Conservation (phyloP, 1,140 invertebrate genomes). For the Scaptomyza montana region DNA sequence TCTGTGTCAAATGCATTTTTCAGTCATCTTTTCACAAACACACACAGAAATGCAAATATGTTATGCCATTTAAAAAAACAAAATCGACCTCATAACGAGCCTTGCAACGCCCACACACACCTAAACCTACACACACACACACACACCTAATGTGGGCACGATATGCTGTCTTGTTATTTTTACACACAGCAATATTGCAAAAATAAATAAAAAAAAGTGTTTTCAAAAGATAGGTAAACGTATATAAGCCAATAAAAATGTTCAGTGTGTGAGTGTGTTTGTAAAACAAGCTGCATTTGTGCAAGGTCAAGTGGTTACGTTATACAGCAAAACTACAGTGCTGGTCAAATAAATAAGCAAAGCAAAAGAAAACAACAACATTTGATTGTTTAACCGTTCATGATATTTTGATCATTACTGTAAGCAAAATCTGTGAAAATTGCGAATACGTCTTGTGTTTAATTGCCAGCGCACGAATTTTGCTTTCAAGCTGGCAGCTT, state of each 20-base stretch:
- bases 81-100: conserved; percentile 72
- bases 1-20: conserved; percentile 78
- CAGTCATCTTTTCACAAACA: conserved; percentile 63
- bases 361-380: not conserved
- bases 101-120: conserved; percentile 60
- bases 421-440: conserved; percentile 35
- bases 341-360: not conserved
- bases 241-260: conserved; percentile 49
- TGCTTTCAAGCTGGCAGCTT: conserved; percentile 42
- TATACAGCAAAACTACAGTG: conserved; percentile 15
- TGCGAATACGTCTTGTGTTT: conserved; percentile 51
- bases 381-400: not conserved
- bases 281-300: conserved; percentile 50
- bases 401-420: not conserved
- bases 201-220: conserved; percentile 28
- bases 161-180: conserved; percentile 68
- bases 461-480: conserved; percentile 60
- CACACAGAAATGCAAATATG: too few relatives aligned
- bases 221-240: conserved; percentile 1
- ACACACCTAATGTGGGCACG: conserved; percentile 25
- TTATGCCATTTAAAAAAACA: not conserved
- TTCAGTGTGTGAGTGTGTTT: conserved; percentile 20
- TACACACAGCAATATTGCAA: conserved; percentile 50
- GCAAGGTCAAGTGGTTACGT: conserved; percentile 77
- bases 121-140: too few relatives aligned